Percentiles rank a stretch among this genome's conserved stretches.
These are phyloP conservation scores for Pseudorasbora parva DNA, from an alignment of 2,113 vertebrate species.

Conservation along the genomic window DNA sequence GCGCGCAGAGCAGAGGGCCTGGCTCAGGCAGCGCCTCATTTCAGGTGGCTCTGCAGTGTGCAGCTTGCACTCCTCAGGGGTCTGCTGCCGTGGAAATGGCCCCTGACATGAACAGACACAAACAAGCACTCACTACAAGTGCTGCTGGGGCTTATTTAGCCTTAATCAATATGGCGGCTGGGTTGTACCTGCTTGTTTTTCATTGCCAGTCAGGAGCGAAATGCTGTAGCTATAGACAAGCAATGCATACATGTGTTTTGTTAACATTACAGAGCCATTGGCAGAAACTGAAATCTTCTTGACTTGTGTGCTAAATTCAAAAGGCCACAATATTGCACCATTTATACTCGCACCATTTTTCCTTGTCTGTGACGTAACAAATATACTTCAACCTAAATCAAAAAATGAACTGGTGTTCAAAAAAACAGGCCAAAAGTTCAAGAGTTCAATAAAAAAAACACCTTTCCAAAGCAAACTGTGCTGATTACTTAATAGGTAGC, in stretches of 20 bases:
- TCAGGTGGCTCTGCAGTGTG: conserved; percentile 72
- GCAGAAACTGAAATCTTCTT: neutral
- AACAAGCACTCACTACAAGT: conserved; percentile 71
- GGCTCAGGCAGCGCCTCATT: conserved; percentile 82
- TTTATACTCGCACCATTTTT: no score
- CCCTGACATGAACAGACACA: conserved; percentile 69
- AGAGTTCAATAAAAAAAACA: neutral
- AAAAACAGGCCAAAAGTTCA: no score
- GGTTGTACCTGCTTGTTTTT: conserved; percentile 41
- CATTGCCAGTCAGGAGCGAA: neutral
- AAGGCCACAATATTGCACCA: no score
- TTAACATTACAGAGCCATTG: conserved; percentile 19
- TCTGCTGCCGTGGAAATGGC: conserved; percentile 69
- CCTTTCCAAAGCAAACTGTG: neutral
- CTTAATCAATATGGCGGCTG: conserved; percentile 63
- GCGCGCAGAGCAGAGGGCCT: conserved; percentile 87
- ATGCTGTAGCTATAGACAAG: neutral
- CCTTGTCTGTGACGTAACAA: no score
- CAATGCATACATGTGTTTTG: neutral
- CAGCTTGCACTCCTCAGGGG: conserved; percentile 70
- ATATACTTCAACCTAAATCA: no score
- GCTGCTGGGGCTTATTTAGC: conserved; percentile 60
- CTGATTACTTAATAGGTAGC: neutral
- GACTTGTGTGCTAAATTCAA: neutral
- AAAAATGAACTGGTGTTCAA: no score